These are phyloP conservation scores for Trichogramma pretiosum DNA, from an alignment of 1,140 invertebrate genomes.

Conservation along the genomic window DNA sequence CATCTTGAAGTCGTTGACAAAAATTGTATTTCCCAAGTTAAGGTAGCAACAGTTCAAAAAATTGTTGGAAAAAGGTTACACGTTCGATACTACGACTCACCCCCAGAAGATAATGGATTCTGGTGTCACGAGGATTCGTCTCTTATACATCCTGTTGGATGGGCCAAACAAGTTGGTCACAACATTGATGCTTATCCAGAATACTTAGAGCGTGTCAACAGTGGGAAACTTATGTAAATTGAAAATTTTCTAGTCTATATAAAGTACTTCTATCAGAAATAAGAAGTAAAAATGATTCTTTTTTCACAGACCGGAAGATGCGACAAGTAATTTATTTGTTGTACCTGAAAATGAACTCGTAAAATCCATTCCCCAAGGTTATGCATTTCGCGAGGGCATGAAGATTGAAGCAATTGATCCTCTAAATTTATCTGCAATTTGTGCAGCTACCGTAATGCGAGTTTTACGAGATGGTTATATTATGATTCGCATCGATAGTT, in stretches of 20 bases:
- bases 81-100: conserved; percentile 79
- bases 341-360: conserved; percentile 43
- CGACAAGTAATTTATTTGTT: conserved; percentile 65
- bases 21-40: conserved; percentile 86
- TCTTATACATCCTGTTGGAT: conserved; percentile 89
- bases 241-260: background rate
- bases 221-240: conserved; percentile 42
- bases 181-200: conserved; percentile 70
- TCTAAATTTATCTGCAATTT: conserved; percentile 86
- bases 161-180: conserved; percentile 77
- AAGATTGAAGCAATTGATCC: conserved; percentile 96
- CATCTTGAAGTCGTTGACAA: conserved; percentile 93
- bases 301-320: conserved; percentile 52
- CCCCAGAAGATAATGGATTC: conserved; percentile 71
- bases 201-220: conserved; percentile 60
- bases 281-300: no score
- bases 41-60: conserved; percentile 79
- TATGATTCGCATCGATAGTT: conserved; percentile 92
- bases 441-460: conserved; percentile 90
- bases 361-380: conserved; percentile 36
- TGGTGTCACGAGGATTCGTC: conserved; percentile 95
- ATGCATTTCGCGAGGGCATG: conserved; percentile 78
- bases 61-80: conserved; percentile 86
- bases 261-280: no score
- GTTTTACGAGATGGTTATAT: conserved; percentile 86